A percentile compares a stretch with the other conserved stretches of the same genome.
Evolutionary conservation across 1,140 invertebrate genomes (phyloP).

Genomic region (Hesperophylax magnus): DNA sequence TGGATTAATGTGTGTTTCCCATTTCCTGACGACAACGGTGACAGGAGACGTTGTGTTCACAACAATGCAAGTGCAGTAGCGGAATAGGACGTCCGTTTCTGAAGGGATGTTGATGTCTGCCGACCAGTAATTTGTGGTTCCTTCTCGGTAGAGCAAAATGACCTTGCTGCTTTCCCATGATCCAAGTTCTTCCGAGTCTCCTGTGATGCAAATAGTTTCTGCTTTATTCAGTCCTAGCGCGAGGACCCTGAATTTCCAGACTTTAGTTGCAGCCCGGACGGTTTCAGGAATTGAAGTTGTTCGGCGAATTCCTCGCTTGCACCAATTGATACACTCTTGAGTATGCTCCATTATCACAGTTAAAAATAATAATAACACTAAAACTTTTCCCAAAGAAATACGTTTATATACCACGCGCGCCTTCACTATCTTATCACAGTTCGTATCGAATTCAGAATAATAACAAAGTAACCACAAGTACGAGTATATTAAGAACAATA

Average conservation of each 20-base stretch:
- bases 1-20: slow-evolving; percentile 87
- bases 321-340: not conserved
- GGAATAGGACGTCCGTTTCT: slow-evolving; percentile 78
- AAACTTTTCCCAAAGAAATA: too few relatives aligned
- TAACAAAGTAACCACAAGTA: too few relatives aligned
- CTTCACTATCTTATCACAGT: too few relatives aligned
- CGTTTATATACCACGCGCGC: too few relatives aligned
- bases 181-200: slow-evolving; percentile 66
- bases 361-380: too few relatives aligned
- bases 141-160: slow-evolving; percentile 64
- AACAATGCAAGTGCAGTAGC: slow-evolving; percentile 83
- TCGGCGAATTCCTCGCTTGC: not conserved
- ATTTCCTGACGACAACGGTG: slow-evolving; percentile 78
- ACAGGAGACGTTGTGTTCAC: slow-evolving; percentile 70
- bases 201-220: slow-evolving; percentile 69
- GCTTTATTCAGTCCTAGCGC: slow-evolving; percentile 60
- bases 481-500: too few relatives aligned
- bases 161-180: slow-evolving; percentile 68
- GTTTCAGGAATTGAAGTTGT: not conserved
- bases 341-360: not conserved
- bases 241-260: slow-evolving; percentile 65
- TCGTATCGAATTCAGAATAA: too few relatives aligned
- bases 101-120: slow-evolving; percentile 74
- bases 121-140: slow-evolving; percentile 69
- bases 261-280: too few relatives aligned